These are phyloP conservation scores for Lasioglossum albipes DNA, from an alignment of 1,140 invertebrate genomes.

Conservation along the genomic window DNA sequence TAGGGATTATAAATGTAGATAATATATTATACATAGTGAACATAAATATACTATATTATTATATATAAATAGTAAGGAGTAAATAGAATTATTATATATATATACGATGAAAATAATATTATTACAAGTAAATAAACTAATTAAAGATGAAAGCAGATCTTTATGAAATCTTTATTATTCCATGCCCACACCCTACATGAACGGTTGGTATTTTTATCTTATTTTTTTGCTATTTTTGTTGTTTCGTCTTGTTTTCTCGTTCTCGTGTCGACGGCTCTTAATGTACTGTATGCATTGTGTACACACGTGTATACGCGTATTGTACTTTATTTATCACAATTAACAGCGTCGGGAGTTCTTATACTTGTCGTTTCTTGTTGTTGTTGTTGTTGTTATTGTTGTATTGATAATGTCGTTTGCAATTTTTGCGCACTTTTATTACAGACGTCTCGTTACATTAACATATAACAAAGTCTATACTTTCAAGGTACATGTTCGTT, in stretches of 20 bases:
- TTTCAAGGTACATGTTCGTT: slow-evolving; percentile 80
- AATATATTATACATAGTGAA: slow-evolving; percentile 80
- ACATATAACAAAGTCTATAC: slow-evolving; percentile 79
- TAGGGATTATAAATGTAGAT: slow-evolving; percentile 81
- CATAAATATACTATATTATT: slow-evolving; percentile 80
- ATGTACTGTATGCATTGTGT: background rate
- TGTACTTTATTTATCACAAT: slow-evolving; percentile 40
- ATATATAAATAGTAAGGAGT: slow-evolving; percentile 78
- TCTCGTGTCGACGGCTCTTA: background rate
- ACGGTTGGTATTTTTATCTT: background rate
- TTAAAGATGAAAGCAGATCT: slow-evolving; percentile 77
- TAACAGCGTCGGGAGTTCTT: slow-evolving; percentile 28
- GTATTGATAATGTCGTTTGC: slow-evolving; percentile 40
- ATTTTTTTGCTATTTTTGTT: background rate
- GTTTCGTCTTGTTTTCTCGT: background rate
- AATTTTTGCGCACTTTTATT: slow-evolving; percentile 75
- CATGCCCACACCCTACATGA: slow-evolving; percentile 30
- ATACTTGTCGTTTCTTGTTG: background rate
- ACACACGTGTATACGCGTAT: slow-evolving; percentile 11
- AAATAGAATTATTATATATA: slow-evolving; percentile 74
- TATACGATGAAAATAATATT: slow-evolving; percentile 78
- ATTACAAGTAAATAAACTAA: slow-evolving; percentile 80
- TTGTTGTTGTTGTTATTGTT: background rate
- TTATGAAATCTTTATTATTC: slow-evolving; percentile 38
- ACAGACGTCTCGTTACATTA: slow-evolving; percentile 78